Percentiles rank a stretch among this genome's conserved stretches.
phyloP scores from a whole-genome alignment of 2,888 invertebrate species.

The Lissocephala sabroskyi region DNA sequence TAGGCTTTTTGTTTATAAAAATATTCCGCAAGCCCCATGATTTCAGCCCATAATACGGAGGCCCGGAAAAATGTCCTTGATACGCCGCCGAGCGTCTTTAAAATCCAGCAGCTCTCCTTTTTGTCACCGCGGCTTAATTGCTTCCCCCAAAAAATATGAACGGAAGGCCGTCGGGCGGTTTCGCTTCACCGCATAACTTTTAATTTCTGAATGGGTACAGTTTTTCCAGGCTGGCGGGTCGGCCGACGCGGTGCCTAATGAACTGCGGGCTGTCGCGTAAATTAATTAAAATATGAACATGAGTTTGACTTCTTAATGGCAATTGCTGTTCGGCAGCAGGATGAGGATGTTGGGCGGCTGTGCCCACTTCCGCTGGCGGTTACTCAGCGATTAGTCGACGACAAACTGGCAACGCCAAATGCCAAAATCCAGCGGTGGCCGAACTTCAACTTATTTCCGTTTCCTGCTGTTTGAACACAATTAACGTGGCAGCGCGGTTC shows the following conservation, averaged over 20 bases:
- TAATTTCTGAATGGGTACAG: conserved; percentile 32
- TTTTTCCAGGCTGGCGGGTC: too few species aligned
- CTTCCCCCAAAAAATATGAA: too few species aligned
- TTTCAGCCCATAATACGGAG: too few species aligned
- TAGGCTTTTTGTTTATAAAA: conserved; percentile 35
- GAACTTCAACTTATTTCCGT: conserved; percentile 51
- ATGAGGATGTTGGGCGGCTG: too few species aligned
- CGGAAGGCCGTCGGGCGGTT: conserved; percentile 28
- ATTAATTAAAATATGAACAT: conserved; percentile 25
- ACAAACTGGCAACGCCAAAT: too few species aligned
- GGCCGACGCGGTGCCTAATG: background rate
- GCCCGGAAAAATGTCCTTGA: too few species aligned
- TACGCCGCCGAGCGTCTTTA: too few species aligned
- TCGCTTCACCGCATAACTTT: conserved; percentile 32
- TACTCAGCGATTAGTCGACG: too few species aligned
- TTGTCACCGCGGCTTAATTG: conserved; percentile 38
- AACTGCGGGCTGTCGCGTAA: conserved; percentile 3
- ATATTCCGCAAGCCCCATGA: too few species aligned
- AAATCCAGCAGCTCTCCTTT: too few species aligned
- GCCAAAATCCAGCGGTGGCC: conserved; percentile 7
- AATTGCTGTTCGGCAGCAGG: too few species aligned
- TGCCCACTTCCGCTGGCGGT: too few species aligned
- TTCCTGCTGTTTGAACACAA: conserved; percentile 52
- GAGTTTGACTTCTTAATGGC: conserved; percentile 26
- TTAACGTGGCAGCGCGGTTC: conserved; percentile 26